Percentiles rank a stretch among this genome's conserved stretches.
These are phyloP conservation scores for Choreutis nemorana DNA, from an alignment of 2,888 invertebrate species.

Conservation along the genomic window DNA sequence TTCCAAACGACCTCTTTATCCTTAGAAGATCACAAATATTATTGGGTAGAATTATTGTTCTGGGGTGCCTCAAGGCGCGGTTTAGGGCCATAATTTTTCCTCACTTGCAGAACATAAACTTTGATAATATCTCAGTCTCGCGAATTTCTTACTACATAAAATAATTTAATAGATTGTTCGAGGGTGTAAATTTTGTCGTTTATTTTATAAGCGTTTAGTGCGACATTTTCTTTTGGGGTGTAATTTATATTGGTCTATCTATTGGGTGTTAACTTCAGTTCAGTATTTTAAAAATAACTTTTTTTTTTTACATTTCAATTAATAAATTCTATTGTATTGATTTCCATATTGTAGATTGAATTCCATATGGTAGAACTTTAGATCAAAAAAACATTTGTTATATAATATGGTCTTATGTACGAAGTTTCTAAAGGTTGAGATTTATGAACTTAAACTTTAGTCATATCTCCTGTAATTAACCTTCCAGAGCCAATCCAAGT, in stretches of 20 bases:
- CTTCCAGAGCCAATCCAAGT: too few relatives aligned
- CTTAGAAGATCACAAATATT: slow-evolving; percentile 47
- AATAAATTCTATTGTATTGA: too few relatives aligned
- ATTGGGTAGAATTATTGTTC: slow-evolving; percentile 49
- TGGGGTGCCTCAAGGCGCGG: slow-evolving; percentile 55
- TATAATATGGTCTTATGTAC: too few relatives aligned
- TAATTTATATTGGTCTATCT: slow-evolving; percentile 9
- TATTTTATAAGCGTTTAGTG: slow-evolving; percentile 35
- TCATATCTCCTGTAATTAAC: too few relatives aligned
- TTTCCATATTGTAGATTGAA: too few relatives aligned
- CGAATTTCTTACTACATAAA: slow-evolving; percentile 48
- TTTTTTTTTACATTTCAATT: too few relatives aligned
- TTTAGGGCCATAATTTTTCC: slow-evolving; percentile 58
- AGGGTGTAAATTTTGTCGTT: slow-evolving; percentile 36
- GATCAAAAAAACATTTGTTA: too few relatives aligned
- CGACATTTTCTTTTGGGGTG: slow-evolving; percentile 19
- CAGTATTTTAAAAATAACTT: too few relatives aligned
- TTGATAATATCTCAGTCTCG: slow-evolving; percentile 58
- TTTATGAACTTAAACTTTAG: too few relatives aligned
- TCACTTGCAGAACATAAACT: slow-evolving; percentile 62
- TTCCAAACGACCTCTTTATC: slow-evolving; percentile 39
- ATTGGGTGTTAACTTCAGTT: too few relatives aligned
- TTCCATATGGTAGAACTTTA: too few relatives aligned
- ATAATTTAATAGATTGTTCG: slow-evolving; percentile 53
- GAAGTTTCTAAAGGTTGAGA: too few relatives aligned